Conservation (phyloP, 2,113 vertebrate genomes). For the Scophthalmus maximus region DNA sequence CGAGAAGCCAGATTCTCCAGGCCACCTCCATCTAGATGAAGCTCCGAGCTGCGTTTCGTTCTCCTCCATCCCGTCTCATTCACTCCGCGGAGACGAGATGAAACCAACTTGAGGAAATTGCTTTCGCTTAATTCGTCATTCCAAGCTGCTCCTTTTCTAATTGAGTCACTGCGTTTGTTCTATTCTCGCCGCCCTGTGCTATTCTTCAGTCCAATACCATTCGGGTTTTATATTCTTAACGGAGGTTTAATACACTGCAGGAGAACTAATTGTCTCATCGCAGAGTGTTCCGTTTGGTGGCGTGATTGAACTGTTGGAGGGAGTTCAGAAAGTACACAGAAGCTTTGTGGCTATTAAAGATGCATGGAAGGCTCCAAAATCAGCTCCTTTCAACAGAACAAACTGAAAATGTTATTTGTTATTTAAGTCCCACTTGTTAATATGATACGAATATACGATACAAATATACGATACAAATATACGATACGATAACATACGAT, state of each 20-base stretch:
- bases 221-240: conserved; percentile 23
- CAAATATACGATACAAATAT: too few relatives aligned
- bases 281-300: too few relatives aligned
- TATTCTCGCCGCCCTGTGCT: conserved; percentile 16
- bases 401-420: too few relatives aligned
- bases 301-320: conserved; percentile 16
- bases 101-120: conserved; percentile 51
- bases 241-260: conserved; percentile 24
- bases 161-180: conserved; percentile 53
- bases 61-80: conserved; percentile 27
- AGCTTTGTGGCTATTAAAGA: conserved; percentile 12
- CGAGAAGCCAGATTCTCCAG: conserved; percentile 29
- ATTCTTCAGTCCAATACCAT: conserved; percentile 22
- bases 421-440: too few relatives aligned
- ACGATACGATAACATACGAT: too few relatives aligned
- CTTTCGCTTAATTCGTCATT: conserved; percentile 55
- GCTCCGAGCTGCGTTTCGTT: conserved; percentile 12
- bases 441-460: too few relatives aligned
- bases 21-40: conserved; percentile 23
- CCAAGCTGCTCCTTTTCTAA: conserved; percentile 47
- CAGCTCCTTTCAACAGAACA: not conserved
- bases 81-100: conserved; percentile 48
- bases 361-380: conserved; percentile 3
- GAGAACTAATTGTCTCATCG: conserved; percentile 16
- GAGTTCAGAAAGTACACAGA: not conserved